These are phyloP conservation scores for Eunapius fragilis DNA, from an alignment of 37 sponge, comb jelly and placozoan species.

Conservation along the genomic window DNA sequence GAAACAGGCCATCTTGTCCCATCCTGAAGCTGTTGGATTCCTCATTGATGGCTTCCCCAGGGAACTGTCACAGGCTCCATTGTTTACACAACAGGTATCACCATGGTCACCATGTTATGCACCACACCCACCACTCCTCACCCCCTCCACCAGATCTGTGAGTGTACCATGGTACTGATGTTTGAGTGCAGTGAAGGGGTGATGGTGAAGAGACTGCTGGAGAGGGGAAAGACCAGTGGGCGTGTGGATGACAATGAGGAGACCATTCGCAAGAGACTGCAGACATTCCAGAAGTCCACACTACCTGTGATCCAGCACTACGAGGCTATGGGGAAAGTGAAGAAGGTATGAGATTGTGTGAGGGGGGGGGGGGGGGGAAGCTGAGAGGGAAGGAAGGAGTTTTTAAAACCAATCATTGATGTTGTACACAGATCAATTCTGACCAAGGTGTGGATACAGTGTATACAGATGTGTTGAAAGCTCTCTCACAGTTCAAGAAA, in stretches of 20 bases:
- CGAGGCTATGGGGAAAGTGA: conserved; percentile 35
- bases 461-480: conserved; percentile 37
- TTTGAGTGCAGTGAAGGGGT: conserved; percentile 83
- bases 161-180: conserved; percentile 63
- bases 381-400: not conserved
- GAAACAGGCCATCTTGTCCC: conserved; percentile 53
- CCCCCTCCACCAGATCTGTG: conserved; percentile 44
- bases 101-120: not conserved
- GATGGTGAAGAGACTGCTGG: conserved; percentile 72
- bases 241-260: conserved; percentile 87
- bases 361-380: not conserved
- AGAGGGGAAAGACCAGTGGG: conserved; percentile 76
- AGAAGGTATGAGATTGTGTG: too few species aligned
- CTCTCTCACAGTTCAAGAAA: conserved; percentile 24
- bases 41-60: conserved; percentile 93
- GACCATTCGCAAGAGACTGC: conserved; percentile 79
- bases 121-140: not conserved
- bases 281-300: conserved; percentile 61
- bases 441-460: conserved; percentile 51
- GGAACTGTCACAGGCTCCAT: conserved; percentile 67
- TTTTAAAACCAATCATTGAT: not conserved
- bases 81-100: conserved; percentile 73
- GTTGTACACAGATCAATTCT: conserved; percentile 26
- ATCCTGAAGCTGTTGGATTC: conserved; percentile 47
- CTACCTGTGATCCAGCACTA: conserved; percentile 77